phyloP scores from a whole-genome alignment of 2,797 vertebrate genomes.

The Pangasius djambal region DNA sequence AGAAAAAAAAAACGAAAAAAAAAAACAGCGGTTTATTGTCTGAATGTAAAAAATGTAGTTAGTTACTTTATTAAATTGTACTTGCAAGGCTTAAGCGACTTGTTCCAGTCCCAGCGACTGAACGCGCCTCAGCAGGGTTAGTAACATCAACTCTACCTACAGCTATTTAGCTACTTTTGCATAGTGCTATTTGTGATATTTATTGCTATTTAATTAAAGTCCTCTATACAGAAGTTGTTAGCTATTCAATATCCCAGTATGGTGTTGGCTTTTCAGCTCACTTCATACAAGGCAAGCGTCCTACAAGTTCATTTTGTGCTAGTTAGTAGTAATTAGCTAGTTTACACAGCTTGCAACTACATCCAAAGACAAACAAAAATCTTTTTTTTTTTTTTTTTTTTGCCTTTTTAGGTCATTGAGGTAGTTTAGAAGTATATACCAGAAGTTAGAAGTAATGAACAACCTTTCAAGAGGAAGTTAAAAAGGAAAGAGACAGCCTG shows the following conservation, averaged over 20 bases:
- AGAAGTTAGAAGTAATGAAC: not conserved
- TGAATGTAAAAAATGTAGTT: conserved; percentile 3
- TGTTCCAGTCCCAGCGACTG: not conserved
- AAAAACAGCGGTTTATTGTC: not conserved
- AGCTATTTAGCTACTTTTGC: not conserved
- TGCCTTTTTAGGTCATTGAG: too few species aligned
- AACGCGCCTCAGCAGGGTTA: not conserved
- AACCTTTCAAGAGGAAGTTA: not conserved
- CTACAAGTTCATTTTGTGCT: not conserved
- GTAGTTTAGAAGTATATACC: not conserved
- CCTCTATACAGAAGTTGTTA: not conserved
- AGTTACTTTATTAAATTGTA: not conserved
- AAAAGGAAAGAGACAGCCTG: not conserved
- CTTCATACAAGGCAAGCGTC: not conserved
- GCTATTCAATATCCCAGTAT: not conserved
- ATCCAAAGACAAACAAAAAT: not conserved
- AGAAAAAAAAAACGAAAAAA: too few species aligned
- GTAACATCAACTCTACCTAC: not conserved
- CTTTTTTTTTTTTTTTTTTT: not conserved
- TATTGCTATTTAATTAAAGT: not conserved
- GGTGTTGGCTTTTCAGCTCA: not conserved
- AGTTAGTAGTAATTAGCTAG: not conserved
- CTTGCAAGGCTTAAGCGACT: not conserved
- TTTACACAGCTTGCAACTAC: not conserved
- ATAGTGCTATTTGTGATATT: not conserved